Conservation (phyloP, 2,797 vertebrate species). For the Podarcis lilfordi region DNA sequence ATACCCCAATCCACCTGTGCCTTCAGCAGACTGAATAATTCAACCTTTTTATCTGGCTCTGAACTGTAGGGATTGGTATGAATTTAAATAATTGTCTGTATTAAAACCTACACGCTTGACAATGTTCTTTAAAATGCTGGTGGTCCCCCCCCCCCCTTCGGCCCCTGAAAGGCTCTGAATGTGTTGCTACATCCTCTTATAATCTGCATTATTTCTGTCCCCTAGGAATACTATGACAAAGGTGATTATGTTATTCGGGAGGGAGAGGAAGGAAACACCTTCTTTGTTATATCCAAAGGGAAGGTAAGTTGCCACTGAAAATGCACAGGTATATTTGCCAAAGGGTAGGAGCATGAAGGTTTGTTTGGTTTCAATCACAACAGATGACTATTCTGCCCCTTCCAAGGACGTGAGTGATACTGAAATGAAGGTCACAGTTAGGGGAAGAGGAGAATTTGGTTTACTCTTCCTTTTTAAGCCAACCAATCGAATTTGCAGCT, state of each 20-base stretch:
- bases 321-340: background rate
- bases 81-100: background rate
- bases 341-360: background rate
- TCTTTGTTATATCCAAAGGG: slow-evolving; percentile 94
- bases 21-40: slow-evolving; percentile 1
- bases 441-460: background rate
- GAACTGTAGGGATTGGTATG: background rate
- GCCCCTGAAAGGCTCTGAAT: background rate
- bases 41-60: background rate
- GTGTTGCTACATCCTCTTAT: background rate
- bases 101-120: background rate
- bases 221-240: slow-evolving; percentile 91
- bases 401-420: background rate
- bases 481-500: background rate
- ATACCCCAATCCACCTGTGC: background rate
- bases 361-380: background rate
- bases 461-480: background rate
- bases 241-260: slow-evolving; percentile 90
- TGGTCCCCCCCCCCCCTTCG: background rate
- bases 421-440: background rate
- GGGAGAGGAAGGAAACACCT: slow-evolving; percentile 93
- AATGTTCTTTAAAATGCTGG: background rate
- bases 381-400: background rate
- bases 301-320: slow-evolving; percentile 79
- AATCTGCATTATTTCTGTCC: background rate